Percentiles rank a stretch among this genome's conserved stretches.
Evolutionary conservation across 2,888 invertebrate species (phyloP).

Genomic region (Eustalomyia histrio): DNA sequence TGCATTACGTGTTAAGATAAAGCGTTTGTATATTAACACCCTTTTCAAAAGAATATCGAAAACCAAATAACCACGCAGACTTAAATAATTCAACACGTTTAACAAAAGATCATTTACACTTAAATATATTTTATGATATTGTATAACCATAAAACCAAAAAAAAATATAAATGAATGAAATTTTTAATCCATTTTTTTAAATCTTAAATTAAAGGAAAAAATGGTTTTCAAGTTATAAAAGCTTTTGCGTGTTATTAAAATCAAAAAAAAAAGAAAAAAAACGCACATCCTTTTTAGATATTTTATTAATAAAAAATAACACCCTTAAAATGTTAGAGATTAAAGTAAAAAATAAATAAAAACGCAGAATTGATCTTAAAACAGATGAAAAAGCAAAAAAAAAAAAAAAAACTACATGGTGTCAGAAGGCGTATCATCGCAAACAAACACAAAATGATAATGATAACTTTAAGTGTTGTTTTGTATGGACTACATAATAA

Average conservation of each 20-base stretch:
- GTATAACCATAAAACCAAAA: not conserved
- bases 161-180: slow-evolving; percentile 30
- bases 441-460: slow-evolving; percentile 35
- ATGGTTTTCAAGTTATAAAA: slow-evolving; percentile 46
- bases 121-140: slow-evolving; percentile 3
- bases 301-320: slow-evolving; percentile 60
- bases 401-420: not conserved
- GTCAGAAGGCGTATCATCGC: not conserved
- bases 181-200: slow-evolving; percentile 57
- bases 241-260: slow-evolving; percentile 63
- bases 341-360: not conserved
- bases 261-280: slow-evolving; percentile 23
- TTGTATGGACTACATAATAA: not conserved
- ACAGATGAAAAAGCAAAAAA: too few relatives aligned
- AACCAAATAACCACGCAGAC: slow-evolving; percentile 34
- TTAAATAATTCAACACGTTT: slow-evolving; percentile 55
- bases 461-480: slow-evolving; percentile 50
- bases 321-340: slow-evolving; percentile 53
- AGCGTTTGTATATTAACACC: slow-evolving; percentile 65
- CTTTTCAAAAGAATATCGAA: slow-evolving; percentile 31
- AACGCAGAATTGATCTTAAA: not conserved
- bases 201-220: slow-evolving; percentile 33
- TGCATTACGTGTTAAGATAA: slow-evolving; percentile 61
- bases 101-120: slow-evolving; percentile 59
- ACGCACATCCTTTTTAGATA: slow-evolving; percentile 33